Conservation (phyloP, 1,140 invertebrate species). For the Acromyrmex heyeri region DNA sequence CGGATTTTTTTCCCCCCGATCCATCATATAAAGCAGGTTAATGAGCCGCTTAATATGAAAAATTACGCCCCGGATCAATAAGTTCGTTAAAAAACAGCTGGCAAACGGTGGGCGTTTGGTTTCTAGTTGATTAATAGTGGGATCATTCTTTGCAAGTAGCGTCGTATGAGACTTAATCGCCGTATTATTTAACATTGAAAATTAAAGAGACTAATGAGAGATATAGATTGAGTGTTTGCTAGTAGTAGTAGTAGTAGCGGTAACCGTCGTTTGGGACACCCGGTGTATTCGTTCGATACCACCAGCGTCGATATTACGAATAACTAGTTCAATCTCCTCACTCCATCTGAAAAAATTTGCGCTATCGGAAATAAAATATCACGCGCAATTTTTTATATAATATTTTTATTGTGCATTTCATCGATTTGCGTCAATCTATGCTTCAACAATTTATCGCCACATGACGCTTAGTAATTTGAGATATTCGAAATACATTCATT, state of each 20-base stretch:
- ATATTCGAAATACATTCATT: slow-evolving; percentile 60
- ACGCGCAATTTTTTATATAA: slow-evolving; percentile 59
- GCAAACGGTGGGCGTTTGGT: neutral
- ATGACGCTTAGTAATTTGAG: slow-evolving; percentile 60
- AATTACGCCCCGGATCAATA: neutral
- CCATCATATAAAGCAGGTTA: slow-evolving; percentile 4
- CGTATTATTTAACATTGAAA: slow-evolving; percentile 32
- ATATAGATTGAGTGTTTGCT: neutral
- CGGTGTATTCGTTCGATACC: slow-evolving; percentile 58
- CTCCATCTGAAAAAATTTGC: slow-evolving; percentile 63
- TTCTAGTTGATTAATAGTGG: neutral
- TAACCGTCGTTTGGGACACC: slow-evolving; percentile 30
- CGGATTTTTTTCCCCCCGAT: neutral
- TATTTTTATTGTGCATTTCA: slow-evolving; percentile 65
- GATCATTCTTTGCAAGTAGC: neutral
- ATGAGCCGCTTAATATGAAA: slow-evolving; percentile 23
- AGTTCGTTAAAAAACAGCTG: neutral
- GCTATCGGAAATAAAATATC: slow-evolving; percentile 65
- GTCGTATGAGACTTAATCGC: neutral
- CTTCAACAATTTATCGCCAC: slow-evolving; percentile 57
- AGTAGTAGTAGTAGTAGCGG: neutral
- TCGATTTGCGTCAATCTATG: slow-evolving; percentile 61
- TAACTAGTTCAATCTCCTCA: slow-evolving; percentile 64
- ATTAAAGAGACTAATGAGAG: neutral
- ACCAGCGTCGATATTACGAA: slow-evolving; percentile 62